These are phyloP conservation scores for Ectemnius cavifrons DNA, from an alignment of 2,888 invertebrate genomes.

Conservation along the genomic window DNA sequence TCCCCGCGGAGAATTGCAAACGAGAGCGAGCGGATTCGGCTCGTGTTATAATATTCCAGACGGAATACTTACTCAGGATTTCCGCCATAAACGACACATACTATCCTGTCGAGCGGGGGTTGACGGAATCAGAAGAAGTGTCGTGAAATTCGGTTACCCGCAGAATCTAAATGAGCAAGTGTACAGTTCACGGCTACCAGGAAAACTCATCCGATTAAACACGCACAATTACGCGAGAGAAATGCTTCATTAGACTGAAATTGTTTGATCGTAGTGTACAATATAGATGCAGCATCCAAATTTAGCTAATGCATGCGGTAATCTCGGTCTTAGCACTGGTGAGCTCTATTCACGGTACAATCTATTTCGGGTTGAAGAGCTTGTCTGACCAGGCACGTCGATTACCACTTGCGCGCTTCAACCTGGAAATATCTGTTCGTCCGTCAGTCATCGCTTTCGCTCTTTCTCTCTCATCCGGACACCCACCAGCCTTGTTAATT, in stretches of 20 bases:
- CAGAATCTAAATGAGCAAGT: too few relatives aligned
- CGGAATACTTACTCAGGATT: conserved; percentile 2
- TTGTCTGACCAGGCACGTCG: conserved; percentile 29
- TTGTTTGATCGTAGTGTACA: too few relatives aligned
- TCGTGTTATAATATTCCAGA: not conserved
- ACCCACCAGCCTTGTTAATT: conserved; percentile 4
- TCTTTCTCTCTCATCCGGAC: not conserved
- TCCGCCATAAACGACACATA: conserved; percentile 9
- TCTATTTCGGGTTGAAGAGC: conserved; percentile 10
- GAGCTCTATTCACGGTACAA: not conserved
- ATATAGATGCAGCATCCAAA: too few relatives aligned
- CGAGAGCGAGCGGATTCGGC: conserved; percentile 50
- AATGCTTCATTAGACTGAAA: too few relatives aligned
- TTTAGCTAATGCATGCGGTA: too few relatives aligned
- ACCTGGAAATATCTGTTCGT: conserved; percentile 36
- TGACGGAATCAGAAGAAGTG: not conserved
- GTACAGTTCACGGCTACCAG: too few relatives aligned
- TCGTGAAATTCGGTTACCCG: not conserved
- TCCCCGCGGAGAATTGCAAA: conserved; percentile 45
- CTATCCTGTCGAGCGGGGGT: not conserved
- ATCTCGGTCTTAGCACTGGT: conserved; percentile 1
- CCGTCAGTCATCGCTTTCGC: conserved; percentile 21
- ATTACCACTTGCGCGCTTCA: conserved; percentile 35
- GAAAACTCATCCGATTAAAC: not conserved
- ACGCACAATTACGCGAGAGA: too few relatives aligned